Base-by-base conservation (phyloP, 2,113 vertebrate species). In the Sitta europaea region DNA sequence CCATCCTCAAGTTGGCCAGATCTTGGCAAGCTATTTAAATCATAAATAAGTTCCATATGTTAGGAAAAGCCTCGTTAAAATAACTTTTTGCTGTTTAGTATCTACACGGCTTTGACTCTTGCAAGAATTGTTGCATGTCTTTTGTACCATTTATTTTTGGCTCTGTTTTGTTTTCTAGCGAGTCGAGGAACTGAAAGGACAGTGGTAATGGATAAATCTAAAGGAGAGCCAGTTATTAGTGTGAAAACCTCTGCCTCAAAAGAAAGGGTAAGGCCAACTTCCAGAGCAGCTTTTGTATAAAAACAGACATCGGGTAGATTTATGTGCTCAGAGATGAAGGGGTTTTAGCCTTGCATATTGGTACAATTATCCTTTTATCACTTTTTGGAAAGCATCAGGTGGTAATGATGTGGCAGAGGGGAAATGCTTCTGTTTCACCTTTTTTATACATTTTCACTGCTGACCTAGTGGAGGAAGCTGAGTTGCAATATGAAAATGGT, bases 161-260 rank as follows among this genome's bases (percentile, higher is more conserved):
- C 18, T 86, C 7, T 61, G 0, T 74, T 83, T 91, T 88, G 36
- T 73, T 43, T 90, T 66, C 23, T 62, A 98, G 98, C 86, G 16
- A 97, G 98, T 97, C 95, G 97, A 76, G 98, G 97, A 76, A 97
- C 98, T 0, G 99, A 99, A 74, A 99, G 99, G 88, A 99, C 98
- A 1, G 99, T 99, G 3, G 98, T 99, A 2, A 99, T 99, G 99
- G 99, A 99, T 92, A 99, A 99, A 89, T 99, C 99, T 10, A 99
- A 99, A 97, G 99, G 99, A 48, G 99, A 99, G 58, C 99, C 99
- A 2, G 99, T 99, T 61, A 98, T 99, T 90, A 99, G 99, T 4
- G 98, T 99, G 70, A 99, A 99, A 96, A 98, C 99, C 11, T 98
- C 98, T 6, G 94, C 98, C 13, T 98, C 98, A 15, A 98, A 98